Base-by-base conservation (phyloP, 1,140 invertebrate genomes). In the Pectinophora gossypiella region DNA sequence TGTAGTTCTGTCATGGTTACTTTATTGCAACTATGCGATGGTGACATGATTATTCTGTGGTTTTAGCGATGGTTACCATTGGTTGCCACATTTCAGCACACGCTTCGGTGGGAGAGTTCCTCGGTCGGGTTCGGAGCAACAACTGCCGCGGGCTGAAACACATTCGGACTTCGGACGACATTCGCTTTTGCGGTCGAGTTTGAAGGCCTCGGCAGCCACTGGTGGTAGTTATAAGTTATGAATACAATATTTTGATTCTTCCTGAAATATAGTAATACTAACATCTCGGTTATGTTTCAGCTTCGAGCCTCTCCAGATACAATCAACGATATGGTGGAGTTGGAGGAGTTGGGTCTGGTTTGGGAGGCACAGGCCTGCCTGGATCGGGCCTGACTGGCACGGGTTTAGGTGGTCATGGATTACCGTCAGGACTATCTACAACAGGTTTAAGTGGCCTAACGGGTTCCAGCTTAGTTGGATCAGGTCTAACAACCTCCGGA, bases 91-190 rank as follows among this genome's bases (percentile, higher is more conserved):
- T 66, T 51, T 47, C 58, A 82, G 79, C 43, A 77, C 73, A 4
- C 59, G 83, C 12, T 84, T 82, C 47, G 72, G 81, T 20, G 76
- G 77, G 7, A 66, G 83, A 53, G 94, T 96, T 85, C 94, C 94
- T 1, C 89, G 95, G 49, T 95, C 94, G 42, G 95, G 95, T 18
- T 95, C 94, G 2, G 95, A 96, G 81, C 95, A 96, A 67, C 94
- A 96, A 79, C 87, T 96, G 52, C 94, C 94, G 6, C 89, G 94
- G 32, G 94, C 95, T 1, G 94, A 95, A 84, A 95, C 95, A 55
- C 91, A 93, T 89, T 68, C 91, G 78, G 75, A 85, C 48, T 90
- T 94, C 54, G 92, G 93, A 38, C 85, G 93, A 36, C 94, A 95
- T 67, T 94, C 93, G 19, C 79, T 94, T 50, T 88, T 94, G 22